Percentiles rank a stretch among this genome's conserved stretches.
Conservation (phyloP, 2,888 invertebrate genomes). For the Augochlorella aurata region DNA sequence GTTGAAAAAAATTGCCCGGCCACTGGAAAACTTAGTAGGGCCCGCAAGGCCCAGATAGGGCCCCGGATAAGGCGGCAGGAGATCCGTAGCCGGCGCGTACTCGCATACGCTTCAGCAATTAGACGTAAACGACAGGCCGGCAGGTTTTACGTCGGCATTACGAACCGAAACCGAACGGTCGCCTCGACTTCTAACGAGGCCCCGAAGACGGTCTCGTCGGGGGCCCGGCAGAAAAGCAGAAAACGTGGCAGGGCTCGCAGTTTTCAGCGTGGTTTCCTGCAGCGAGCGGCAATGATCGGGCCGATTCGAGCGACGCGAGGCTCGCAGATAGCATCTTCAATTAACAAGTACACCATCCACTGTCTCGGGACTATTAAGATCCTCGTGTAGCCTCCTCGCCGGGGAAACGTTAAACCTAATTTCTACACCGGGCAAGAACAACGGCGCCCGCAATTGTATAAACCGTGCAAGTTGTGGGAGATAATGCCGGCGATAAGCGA, state of each 20-base stretch:
- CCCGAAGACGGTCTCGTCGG: background rate
- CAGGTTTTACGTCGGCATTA: too few relatives aligned
- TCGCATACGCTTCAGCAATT: too few relatives aligned
- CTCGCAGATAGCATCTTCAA: constrained; percentile 2
- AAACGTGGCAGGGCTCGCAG: background rate
- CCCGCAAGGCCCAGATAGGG: too few relatives aligned
- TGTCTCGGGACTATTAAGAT: constrained; percentile 9
- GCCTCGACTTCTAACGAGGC: background rate
- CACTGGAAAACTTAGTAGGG: too few relatives aligned
- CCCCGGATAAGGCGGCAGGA: too few relatives aligned
- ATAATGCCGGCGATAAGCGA: constrained; percentile 22
- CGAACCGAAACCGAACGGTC: background rate
- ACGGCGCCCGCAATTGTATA: constrained; percentile 21
- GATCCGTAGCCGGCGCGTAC: too few relatives aligned
- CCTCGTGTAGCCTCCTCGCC: background rate
- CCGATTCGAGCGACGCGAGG: background rate
- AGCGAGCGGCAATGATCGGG: background rate
- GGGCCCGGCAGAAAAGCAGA: background rate
- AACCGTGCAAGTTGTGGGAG: constrained; percentile 21
- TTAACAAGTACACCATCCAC: background rate
- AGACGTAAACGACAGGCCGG: too few relatives aligned
- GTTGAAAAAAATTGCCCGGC: too few relatives aligned
- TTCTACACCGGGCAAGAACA: constrained; percentile 26
- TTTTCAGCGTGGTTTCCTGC: background rate
- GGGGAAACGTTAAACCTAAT: constrained; percentile 8